Evolutionary conservation across 2,113 vertebrate species (phyloP).

Genomic region (Pithys albifrons): DNA sequence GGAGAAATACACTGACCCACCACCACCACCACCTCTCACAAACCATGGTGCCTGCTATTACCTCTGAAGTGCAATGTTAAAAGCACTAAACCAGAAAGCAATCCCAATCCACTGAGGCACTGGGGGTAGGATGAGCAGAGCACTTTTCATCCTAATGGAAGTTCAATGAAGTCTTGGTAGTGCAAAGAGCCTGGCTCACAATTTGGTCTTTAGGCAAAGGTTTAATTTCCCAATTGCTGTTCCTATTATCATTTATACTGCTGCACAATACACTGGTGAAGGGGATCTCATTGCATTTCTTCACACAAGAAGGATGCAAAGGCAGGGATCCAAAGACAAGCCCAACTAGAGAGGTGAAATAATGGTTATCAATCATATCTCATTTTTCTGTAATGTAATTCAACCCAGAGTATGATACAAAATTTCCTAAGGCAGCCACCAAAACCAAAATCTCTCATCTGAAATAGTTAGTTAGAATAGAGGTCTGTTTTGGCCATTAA

Average conservation of each 20-base stretch:
- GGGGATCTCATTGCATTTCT: background rate
- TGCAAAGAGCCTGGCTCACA: background rate
- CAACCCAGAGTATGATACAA: background rate
- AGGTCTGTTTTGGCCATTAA: slow-evolving; percentile 7
- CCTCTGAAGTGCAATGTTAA: background rate
- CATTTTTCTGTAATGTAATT: background rate
- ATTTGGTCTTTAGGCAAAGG: background rate
- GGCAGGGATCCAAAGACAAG: background rate
- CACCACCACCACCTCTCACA: background rate
- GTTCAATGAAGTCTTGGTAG: background rate
- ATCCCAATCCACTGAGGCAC: too few species aligned
- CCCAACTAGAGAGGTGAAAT: background rate
- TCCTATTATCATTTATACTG: background rate
- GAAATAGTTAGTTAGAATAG: background rate
- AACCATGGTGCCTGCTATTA: background rate
- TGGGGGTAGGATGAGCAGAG: background rate
- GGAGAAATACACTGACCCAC: background rate
- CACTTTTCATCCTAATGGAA: background rate
- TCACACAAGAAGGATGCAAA: background rate
- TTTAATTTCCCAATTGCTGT: background rate
- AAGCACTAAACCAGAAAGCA: background rate
- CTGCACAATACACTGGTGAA: background rate
- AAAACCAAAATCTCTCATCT: background rate
- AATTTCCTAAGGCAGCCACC: background rate
- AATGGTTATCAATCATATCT: background rate